phyloP scores from a whole-genome alignment of 2,797 vertebrate species.

The Peromyscus melanophrys region DNA sequence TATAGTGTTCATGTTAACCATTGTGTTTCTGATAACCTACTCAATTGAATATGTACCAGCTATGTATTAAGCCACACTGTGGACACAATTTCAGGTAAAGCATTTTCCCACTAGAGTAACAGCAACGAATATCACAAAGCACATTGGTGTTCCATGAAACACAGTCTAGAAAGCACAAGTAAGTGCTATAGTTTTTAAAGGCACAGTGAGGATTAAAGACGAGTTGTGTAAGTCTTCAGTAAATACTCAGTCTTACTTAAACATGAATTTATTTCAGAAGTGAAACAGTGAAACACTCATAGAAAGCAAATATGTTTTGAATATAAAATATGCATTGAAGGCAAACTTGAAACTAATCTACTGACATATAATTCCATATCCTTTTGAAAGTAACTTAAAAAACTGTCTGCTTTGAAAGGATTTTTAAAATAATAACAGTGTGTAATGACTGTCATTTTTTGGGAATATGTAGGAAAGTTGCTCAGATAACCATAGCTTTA shows the following conservation, averaged over 20 bases:
- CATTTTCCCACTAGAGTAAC: neutral
- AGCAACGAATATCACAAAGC: neutral
- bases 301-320: neutral
- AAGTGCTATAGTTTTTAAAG: neutral
- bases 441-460: neutral
- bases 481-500: neutral
- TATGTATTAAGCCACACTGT: neutral
- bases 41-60: neutral
- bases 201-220: neutral
- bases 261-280: neutral
- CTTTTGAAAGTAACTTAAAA: constrained; percentile 24
- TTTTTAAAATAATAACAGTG: constrained; percentile 4
- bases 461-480: neutral
- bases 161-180: neutral
- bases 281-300: constrained; percentile 10
- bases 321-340: constrained; percentile 21
- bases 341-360: neutral
- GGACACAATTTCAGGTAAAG: neutral
- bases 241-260: constrained; percentile 18
- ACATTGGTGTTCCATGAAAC: neutral
- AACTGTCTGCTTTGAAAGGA: neutral
- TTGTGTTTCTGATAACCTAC: neutral
- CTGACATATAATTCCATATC: neutral
- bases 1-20: neutral
- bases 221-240: neutral